Conservation (phyloP, 2,888 invertebrate species). For the Epinotia brunnichana region DNA sequence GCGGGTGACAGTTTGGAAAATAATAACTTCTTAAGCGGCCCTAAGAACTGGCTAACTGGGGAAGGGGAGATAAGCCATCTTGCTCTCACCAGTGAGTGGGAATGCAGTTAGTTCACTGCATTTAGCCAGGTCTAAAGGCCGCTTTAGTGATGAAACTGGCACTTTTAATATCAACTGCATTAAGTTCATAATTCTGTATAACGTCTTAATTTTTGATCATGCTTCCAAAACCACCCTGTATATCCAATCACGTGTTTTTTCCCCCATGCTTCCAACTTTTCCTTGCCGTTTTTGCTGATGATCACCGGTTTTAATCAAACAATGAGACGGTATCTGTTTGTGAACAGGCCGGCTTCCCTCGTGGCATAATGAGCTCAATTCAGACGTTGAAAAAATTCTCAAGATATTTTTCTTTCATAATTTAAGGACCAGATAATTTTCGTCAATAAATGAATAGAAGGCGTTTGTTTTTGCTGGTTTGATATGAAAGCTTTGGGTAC, state of each 20-base stretch:
- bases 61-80: no score
- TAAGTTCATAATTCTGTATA: neutral
- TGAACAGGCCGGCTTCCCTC: conserved; percentile 48
- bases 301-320: conserved; percentile 52
- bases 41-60: no score
- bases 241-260: conserved; percentile 31
- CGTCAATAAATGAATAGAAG: conserved; percentile 51
- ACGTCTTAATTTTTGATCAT: neutral
- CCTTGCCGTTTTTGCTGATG: conserved; percentile 36
- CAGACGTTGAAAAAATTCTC: conserved; percentile 46
- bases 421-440: conserved; percentile 54
- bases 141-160: no score
- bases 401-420: conserved; percentile 48
- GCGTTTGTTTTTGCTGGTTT: conserved; percentile 43
- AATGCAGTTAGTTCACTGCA: no score
- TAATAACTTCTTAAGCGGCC: no score
- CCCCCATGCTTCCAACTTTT: conserved; percentile 31
- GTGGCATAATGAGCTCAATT: conserved; percentile 59
- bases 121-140: no score
- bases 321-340: conserved; percentile 53
- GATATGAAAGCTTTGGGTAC: conserved; percentile 17
- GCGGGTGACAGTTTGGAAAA: no score
- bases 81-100: no score
- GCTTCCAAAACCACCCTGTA: neutral
- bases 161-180: no score